Percentiles rank a stretch among this genome's conserved stretches.
These are phyloP conservation scores for Coluber constrictor DNA, from an alignment of 2,797 vertebrate species.

Conservation along the genomic window DNA sequence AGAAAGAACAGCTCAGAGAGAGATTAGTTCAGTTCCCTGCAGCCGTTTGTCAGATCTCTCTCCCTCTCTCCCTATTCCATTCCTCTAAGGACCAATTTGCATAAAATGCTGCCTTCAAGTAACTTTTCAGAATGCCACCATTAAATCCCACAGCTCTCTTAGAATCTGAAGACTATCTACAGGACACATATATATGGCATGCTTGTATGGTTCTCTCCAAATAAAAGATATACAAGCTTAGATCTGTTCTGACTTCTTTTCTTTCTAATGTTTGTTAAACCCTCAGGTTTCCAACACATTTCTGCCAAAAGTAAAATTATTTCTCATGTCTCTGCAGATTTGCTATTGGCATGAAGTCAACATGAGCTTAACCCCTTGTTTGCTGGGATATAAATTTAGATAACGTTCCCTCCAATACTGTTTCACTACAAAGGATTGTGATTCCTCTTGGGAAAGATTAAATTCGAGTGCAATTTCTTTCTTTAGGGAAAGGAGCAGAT, in stretches of 20 bases:
- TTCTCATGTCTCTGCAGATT: background rate
- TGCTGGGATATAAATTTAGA: background rate
- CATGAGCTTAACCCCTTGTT: background rate
- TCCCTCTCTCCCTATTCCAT: background rate
- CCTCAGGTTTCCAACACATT: background rate
- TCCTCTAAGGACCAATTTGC: slow-evolving; percentile 11
- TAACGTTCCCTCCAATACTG: background rate
- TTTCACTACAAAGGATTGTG: background rate
- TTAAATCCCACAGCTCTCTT: background rate
- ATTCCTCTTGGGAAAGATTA: background rate
- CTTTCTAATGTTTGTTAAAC: background rate
- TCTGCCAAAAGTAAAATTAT: background rate
- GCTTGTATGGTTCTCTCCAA: background rate
- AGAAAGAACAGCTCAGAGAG: background rate
- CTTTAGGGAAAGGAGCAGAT: background rate
- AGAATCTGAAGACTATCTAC: background rate
- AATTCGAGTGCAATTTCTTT: slow-evolving; percentile 5
- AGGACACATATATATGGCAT: background rate
- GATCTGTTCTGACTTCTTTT: background rate
- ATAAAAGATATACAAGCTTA: slow-evolving; percentile 5
- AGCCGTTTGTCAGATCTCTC: slow-evolving; percentile 21
- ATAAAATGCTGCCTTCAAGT: slow-evolving; percentile 6
- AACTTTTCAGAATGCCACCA: background rate
- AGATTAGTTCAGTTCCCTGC: background rate
- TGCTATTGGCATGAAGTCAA: background rate